Evolutionary conservation across 2,888 invertebrate genomes (phyloP).

Genomic region (Rhimphoctona megacephalus): DNA sequence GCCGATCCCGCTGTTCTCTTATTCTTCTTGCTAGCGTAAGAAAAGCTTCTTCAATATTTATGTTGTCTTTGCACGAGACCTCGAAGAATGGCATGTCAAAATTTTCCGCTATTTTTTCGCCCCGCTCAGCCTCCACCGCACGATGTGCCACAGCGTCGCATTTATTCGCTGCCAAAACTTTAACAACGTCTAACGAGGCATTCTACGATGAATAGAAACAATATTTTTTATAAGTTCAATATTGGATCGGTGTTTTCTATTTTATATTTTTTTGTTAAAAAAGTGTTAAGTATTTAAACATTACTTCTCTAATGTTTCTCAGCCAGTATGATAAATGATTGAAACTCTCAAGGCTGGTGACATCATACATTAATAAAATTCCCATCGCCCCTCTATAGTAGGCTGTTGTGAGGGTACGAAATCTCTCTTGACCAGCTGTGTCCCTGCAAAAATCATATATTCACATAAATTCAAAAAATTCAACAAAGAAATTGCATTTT

Average conservation of each 20-base stretch:
- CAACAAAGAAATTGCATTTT: not conserved
- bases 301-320: constrained; percentile 94
- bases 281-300: constrained; percentile 5
- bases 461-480: not conserved
- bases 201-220: constrained; percentile 87
- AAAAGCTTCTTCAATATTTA: constrained; percentile 94
- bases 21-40: constrained; percentile 93
- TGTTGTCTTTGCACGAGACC: constrained; percentile 94
- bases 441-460: constrained; percentile 87
- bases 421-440: constrained; percentile 92
- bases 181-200: constrained; percentile 94
- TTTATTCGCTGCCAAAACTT: constrained; percentile 94
- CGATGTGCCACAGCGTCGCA: constrained; percentile 92
- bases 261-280: not conserved
- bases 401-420: constrained; percentile 94
- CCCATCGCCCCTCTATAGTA: constrained; percentile 97
- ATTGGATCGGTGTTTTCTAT: not conserved
- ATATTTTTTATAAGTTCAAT: not conserved
- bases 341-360: constrained; percentile 95
- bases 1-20: constrained; percentile 91
- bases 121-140: constrained; percentile 92
- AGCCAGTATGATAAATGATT: constrained; percentile 96
- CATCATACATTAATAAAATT: constrained; percentile 95
- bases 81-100: constrained; percentile 96
- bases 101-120: constrained; percentile 94